Percentiles rank a stretch among this genome's conserved stretches.
These are phyloP conservation scores for Pseudotriccus pelzelni DNA, from an alignment of 2,797 vertebrate genomes.

Conservation along the genomic window DNA sequence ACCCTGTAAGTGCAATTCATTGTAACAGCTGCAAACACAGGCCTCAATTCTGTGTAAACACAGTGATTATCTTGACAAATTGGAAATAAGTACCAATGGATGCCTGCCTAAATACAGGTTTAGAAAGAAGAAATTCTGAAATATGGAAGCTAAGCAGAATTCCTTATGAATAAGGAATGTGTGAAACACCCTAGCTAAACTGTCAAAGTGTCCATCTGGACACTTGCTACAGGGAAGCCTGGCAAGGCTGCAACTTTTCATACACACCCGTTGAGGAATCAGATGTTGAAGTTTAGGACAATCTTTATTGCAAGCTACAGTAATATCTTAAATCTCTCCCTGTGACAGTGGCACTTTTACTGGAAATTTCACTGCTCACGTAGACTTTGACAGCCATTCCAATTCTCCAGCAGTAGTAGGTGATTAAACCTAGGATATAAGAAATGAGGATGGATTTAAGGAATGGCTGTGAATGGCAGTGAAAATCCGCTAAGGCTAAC, in stretches of 20 bases:
- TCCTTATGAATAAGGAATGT: neutral
- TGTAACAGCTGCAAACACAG: neutral
- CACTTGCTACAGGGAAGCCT: neutral
- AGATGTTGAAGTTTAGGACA: neutral
- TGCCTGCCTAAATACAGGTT: neutral
- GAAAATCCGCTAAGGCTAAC: neutral
- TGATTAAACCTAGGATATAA: neutral
- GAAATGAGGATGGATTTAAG: neutral
- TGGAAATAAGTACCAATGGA: neutral
- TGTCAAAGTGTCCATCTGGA: conserved; percentile 38
- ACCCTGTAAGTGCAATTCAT: neutral
- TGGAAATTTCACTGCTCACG: neutral
- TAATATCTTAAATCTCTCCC: neutral
- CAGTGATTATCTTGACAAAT: neutral
- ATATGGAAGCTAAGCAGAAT: neutral
- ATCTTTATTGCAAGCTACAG: neutral
- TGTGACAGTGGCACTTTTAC: neutral
- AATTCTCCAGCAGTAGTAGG: neutral
- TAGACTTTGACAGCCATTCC: neutral
- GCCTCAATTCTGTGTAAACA: neutral
- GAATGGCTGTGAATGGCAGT: neutral
- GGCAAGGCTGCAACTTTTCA: neutral
- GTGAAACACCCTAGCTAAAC: conserved; percentile 20
- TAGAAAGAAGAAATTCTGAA: neutral
- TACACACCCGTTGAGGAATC: neutral